Evolutionary conservation across 2,888 invertebrate genomes (phyloP), one percentile per base, ranked within the genome.

Genomic region (Rhyacophila evoluta): DNA sequence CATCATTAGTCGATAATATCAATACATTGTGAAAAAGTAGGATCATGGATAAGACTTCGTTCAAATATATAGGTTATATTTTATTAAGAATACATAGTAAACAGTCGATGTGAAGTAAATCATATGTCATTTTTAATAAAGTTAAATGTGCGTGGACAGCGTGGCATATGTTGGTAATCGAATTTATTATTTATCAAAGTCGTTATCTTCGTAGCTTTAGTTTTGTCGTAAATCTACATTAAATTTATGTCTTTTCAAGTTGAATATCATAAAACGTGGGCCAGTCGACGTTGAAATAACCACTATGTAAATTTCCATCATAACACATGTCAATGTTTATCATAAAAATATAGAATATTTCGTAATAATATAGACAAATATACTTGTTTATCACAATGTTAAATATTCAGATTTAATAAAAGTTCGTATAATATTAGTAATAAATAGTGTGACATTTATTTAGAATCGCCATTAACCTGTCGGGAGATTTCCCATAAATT

Each of bases 291-390:
- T 74, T 41, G 41, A 74, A 74, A 74, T 11, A 29, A 41, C 74
- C 39, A 74, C 55, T 74, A 74, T 74, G 74, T 55, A 41, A 74
- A 74, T 74, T 38, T 41, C 27, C 55, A 25, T 55, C 19, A 74
- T 41, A 41, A 74, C 74, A 74, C 6, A 27, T 74, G 38, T 70
- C 70, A 29, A 38, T 75, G 70, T 70, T 69, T 70, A 75, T 75
- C 75, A 75, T 75, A 75, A 75, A 75, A 75, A 75, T 75, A 70
- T 75, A 39, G 70, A 69, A 69, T 69, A 69, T 69, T 69, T 29
- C 33, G 69, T 69, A 25, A 69, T 69, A 28, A 69, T 29, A 28
- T 12, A 69, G 15, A 33, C 69, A 29, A 69, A 28, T 19, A 55
- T 55, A 55, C 25, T 8, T 55, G 55, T 55, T 55, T 55, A 55